phyloP scores from a whole-genome alignment of 2,888 invertebrate species.

The Hipparchia semele region DNA sequence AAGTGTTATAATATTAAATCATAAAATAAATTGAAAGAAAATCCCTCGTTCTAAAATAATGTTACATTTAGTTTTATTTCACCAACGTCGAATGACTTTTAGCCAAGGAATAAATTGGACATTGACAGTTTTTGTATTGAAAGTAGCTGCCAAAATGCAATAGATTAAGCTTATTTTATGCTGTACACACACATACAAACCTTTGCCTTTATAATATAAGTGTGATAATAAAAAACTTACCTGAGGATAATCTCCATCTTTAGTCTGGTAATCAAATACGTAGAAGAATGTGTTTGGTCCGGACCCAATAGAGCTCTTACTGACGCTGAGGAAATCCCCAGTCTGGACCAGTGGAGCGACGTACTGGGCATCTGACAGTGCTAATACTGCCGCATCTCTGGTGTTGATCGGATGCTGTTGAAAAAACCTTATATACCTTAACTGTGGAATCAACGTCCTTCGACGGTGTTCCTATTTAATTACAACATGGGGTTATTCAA shows the following conservation, averaged over 20 bases:
- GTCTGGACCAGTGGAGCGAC: conserved; percentile 95
- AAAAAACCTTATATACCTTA: neutral
- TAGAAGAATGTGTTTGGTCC: conserved; percentile 94
- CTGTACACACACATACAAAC: no score
- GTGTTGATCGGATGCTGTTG: conserved; percentile 93
- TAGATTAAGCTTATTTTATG: no score
- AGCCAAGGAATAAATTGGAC: no score
- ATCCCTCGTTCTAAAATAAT: neutral
- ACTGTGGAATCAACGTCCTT: no score
- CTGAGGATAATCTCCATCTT: conserved; percentile 95
- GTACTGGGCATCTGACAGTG: conserved; percentile 96
- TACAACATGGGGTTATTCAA: no score
- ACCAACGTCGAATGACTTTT: no score
- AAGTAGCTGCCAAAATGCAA: no score
- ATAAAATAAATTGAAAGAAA: neutral
- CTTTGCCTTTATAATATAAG: no score
- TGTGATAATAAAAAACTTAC: conserved; percentile 65
- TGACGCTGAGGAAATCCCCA: conserved; percentile 88
- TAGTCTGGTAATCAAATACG: conserved; percentile 96
- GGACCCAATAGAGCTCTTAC: conserved; percentile 79
- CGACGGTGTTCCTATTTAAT: no score
- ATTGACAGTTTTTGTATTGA: no score
- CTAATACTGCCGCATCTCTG: conserved; percentile 95
- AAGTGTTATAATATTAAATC: no score
- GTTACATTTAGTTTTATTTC: no score